Evolutionary conservation across 2,888 invertebrate species (phyloP).

Genomic region (Eupithecia dodoneata): DNA sequence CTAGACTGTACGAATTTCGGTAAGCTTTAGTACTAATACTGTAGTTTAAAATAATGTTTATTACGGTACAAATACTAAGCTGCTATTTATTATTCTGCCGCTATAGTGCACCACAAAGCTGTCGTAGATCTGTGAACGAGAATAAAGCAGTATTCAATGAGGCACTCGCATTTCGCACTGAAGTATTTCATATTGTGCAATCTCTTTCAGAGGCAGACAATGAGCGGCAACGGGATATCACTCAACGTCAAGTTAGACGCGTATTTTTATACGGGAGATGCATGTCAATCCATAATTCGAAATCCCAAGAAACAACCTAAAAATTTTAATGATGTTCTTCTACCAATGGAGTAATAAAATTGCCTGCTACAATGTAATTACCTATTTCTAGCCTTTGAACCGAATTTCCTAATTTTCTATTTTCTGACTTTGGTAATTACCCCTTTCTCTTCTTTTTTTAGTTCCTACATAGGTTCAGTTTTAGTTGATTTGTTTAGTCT

Average conservation of each 20-base stretch:
- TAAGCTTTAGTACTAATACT: not conserved
- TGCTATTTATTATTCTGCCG: conserved; percentile 30
- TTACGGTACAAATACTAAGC: not conserved
- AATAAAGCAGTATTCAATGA: conserved; percentile 43
- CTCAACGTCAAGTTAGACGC: conserved; percentile 77
- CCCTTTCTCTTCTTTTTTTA: too few species aligned
- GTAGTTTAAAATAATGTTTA: not conserved
- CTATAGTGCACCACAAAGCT: conserved; percentile 25
- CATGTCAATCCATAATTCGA: conserved; percentile 21
- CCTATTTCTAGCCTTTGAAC: too few species aligned
- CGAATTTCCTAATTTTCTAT: too few species aligned
- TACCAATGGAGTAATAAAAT: too few species aligned
- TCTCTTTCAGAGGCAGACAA: conserved; percentile 79
- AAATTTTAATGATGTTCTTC: not conserved
- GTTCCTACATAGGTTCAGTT: too few species aligned
- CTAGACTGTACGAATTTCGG: not conserved
- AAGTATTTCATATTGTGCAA: conserved; percentile 43
- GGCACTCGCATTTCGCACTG: conserved; percentile 34
- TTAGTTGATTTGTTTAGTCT: too few species aligned
- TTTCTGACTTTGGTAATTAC: too few species aligned
- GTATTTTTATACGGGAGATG: conserved; percentile 72
- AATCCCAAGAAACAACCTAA: not conserved
- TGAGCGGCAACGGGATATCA: conserved; percentile 72
- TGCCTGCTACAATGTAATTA: too few species aligned
- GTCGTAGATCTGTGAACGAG: conserved; percentile 47